Conservation (phyloP, 1,140 invertebrate genomes). For the Drosophila ironensis region DNA sequence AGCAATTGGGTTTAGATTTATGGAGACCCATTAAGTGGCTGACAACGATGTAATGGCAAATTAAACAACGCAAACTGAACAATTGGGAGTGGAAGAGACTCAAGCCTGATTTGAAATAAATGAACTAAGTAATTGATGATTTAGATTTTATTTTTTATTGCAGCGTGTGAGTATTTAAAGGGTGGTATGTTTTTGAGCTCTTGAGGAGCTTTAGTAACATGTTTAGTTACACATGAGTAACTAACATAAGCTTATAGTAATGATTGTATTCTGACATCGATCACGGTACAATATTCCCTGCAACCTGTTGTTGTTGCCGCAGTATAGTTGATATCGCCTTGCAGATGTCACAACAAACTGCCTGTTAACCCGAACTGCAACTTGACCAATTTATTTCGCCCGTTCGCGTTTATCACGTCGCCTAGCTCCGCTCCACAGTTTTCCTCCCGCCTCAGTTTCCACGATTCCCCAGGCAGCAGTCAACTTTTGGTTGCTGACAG, state of each 20-base stretch:
- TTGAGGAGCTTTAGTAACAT: no score
- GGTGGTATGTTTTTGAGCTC: neutral
- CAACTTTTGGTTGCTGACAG: constrained; percentile 52
- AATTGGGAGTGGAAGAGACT: neutral
- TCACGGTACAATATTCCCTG: neutral
- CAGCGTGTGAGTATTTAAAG: neutral
- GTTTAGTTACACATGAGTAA: no score
- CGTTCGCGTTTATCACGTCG: constrained; percentile 41
- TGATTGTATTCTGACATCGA: constrained; percentile 2
- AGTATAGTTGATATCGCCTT: constrained; percentile 25
- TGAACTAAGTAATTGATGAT: constrained; percentile 33
- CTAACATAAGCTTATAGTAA: no score
- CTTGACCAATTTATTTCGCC: constrained; percentile 70
- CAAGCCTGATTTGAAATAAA: constrained; percentile 33
- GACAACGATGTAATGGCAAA: constrained; percentile 52
- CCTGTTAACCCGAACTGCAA: constrained; percentile 45
- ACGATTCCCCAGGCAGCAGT: neutral
- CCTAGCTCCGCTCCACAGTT: neutral
- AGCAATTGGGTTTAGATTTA: constrained; percentile 60
- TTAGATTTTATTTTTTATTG: neutral
- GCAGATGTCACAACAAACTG: constrained; percentile 63
- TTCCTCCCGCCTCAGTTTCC: neutral
- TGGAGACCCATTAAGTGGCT: constrained; percentile 52
- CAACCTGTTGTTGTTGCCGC: constrained; percentile 13
- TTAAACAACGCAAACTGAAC: constrained; percentile 19